Conservation (phyloP, 1,140 invertebrate species). For the Rhopalosiphum padi region DNA sequence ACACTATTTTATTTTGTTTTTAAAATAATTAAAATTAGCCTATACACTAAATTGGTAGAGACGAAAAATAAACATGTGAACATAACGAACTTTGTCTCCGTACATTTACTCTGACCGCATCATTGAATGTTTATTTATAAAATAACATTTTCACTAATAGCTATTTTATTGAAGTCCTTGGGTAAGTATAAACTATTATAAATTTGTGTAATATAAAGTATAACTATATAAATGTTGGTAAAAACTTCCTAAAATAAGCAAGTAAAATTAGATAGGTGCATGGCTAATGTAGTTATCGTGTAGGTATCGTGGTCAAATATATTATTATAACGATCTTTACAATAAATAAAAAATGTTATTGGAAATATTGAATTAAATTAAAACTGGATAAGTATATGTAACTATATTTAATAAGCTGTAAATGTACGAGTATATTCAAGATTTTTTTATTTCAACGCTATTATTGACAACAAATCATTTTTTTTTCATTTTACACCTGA, state of each 20-base stretch:
- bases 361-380: neutral
- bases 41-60: neutral
- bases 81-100: neutral
- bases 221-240: neutral
- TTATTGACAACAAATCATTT: neutral
- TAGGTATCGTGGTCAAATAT: neutral
- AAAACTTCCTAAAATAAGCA: neutral
- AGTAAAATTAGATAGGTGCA: neutral
- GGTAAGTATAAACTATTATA: neutral
- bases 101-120: neutral
- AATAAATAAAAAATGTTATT: neutral
- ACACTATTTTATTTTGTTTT: neutral
- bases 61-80: neutral
- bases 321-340: neutral
- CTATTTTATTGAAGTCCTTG: neutral
- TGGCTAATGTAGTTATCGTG: neutral
- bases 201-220: neutral
- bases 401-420: neutral
- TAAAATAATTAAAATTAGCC: neutral
- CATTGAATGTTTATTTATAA: conserved; percentile 6
- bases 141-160: neutral
- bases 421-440: neutral
- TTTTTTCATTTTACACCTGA: neutral
- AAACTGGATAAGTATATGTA: neutral
- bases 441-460: neutral